Base-by-base conservation (phyloP, 2,888 invertebrate genomes). In the Melieria crassipennis region DNA sequence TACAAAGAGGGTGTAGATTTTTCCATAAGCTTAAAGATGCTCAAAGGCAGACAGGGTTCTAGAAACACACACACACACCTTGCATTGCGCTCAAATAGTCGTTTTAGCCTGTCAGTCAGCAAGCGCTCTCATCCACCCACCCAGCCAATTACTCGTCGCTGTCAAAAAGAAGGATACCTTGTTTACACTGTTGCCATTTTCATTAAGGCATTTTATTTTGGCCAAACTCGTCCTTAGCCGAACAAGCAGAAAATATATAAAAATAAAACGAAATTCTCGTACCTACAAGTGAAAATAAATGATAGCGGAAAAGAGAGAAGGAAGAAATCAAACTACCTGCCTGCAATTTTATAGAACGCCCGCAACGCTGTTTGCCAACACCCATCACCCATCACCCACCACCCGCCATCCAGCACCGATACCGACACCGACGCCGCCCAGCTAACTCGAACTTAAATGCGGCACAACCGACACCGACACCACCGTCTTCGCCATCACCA, bases 281-380 rank as follows among this genome's bases (percentile, higher is more conserved):
- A 30, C 30, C 30, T 30, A 30, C 30, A 30, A 30, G 30, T 30
- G 30, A 77, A 79, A 77, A 79, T 78, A 80, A 81, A 80, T 81
- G 13, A 52, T 50, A 50, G 50, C 52, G 13, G 52, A 9, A 58
- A 58, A 58, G 6, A 16, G 5, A 58, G 10, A 9, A 13, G 13
- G 16, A 58, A 79, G 77, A 79, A 83, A 82, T 78, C 80, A 77
- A 82, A 80, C 81, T 82, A 82, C 81, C 82, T 82, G 11, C 78
- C 78, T 81, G 82, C 81, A 79, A 78, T 79, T 78, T 78, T 79
- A 70, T 64, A 70, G 65, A 43, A 47, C 47, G 63, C 62, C 47
- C 13, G 52, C 11, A 52, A 7, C 52, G 52, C 11, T n/a, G 13
- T 74, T 73, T 13, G 75, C 76, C 75, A 65, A 65, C 60, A 52